These are phyloP conservation scores for Xanthorhoe spadicearia DNA, from an alignment of 2,888 invertebrate species.

Conservation along the genomic window DNA sequence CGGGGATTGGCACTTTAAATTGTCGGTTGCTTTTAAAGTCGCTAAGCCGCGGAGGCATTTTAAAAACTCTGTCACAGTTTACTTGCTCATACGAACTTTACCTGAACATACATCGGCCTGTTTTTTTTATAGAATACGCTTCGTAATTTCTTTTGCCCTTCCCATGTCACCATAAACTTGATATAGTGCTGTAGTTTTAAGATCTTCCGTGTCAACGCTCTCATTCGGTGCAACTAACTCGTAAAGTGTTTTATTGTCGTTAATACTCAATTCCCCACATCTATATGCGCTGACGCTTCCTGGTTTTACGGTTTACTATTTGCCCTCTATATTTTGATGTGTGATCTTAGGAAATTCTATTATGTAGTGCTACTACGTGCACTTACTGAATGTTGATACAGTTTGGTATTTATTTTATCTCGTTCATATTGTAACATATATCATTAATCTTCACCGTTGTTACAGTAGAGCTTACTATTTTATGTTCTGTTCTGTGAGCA, in stretches of 20 bases:
- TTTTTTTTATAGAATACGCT: not conserved
- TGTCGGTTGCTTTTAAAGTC: no score
- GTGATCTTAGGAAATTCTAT: constrained; percentile 10
- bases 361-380: not conserved
- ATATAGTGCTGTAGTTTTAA: constrained; percentile 41
- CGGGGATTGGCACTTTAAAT: no score
- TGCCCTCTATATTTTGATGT: constrained; percentile 33
- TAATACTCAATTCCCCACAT: constrained; percentile 60
- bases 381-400: not conserved
- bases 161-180: constrained; percentile 36
- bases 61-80: no score
- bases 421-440: not conserved
- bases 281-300: constrained; percentile 62
- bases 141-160: not conserved
- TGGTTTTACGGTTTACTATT: constrained; percentile 51
- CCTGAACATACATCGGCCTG: no score
- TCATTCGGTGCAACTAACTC: constrained; percentile 53
- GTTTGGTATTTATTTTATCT: not conserved
- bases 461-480: no score
- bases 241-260: constrained; percentile 71
- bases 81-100: no score
- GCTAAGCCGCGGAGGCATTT: no score
- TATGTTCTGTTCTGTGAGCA: no score
- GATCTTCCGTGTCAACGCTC: constrained; percentile 54
- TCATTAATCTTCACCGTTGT: no score